These are phyloP conservation scores for Apteryx owenii DNA, from an alignment of 2,113 vertebrate species.

Conservation along the genomic window DNA sequence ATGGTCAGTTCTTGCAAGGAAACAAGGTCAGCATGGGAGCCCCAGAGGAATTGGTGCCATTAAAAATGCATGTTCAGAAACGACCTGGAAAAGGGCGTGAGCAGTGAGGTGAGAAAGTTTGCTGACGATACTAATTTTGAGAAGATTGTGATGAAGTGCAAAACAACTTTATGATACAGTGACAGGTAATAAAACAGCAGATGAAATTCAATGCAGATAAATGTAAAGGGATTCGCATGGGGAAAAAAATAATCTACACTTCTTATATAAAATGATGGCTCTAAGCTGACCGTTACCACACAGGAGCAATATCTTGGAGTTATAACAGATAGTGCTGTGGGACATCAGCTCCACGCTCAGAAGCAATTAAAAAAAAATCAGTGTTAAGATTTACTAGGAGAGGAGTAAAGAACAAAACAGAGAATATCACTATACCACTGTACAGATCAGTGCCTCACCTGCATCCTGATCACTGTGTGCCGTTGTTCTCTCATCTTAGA, in stretches of 20 bases:
- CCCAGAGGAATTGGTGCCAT: slow-evolving; percentile 3
- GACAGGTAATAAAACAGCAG: slow-evolving; percentile 23
- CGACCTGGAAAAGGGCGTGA: slow-evolving; percentile 10
- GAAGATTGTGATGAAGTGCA: not conserved
- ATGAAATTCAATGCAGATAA: not conserved
- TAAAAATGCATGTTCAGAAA: slow-evolving; percentile 2
- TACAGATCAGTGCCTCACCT: not conserved
- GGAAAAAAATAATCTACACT: not conserved
- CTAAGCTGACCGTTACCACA: not conserved
- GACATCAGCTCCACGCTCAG: not conserved
- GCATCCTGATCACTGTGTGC: not conserved
- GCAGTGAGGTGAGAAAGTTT: slow-evolving; percentile 29
- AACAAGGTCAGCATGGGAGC: not conserved
- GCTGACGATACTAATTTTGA: slow-evolving; percentile 23
- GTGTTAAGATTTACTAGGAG: not conserved
- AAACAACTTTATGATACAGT: slow-evolving; percentile 20
- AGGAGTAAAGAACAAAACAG: not conserved
- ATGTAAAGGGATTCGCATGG: not conserved
- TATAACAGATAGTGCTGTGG: not conserved
- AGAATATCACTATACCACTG: not conserved
- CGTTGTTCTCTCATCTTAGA: not conserved
- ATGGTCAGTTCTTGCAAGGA: not conserved
- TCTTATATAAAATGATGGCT: not conserved
- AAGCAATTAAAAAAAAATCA: not conserved
- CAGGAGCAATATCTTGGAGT: not conserved